These are phyloP conservation scores for Acrossocheilus wenchowensis DNA, from an alignment of 2,797 vertebrate species.

Conservation along the genomic window DNA sequence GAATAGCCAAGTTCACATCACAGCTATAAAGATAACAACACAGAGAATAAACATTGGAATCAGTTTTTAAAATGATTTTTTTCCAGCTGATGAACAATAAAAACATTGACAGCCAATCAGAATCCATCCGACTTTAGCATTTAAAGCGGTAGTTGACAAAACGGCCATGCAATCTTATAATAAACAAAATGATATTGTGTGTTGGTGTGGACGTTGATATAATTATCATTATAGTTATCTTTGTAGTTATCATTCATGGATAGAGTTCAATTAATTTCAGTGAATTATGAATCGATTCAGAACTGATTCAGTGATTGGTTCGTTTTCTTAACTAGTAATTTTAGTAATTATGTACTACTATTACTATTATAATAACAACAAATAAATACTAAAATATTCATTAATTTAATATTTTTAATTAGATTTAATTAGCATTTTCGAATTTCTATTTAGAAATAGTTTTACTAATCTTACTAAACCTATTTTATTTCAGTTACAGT, in stretches of 20 bases:
- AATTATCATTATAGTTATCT: background rate
- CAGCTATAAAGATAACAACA: background rate
- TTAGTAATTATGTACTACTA: background rate
- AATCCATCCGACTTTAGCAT: background rate
- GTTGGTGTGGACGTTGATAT: background rate
- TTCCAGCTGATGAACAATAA: background rate
- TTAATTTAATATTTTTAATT: background rate
- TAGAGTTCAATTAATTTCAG: background rate
- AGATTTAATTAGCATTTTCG: background rate
- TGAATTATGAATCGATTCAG: background rate
- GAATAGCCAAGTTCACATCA: background rate
- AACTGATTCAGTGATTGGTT: background rate
- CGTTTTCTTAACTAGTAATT: background rate
- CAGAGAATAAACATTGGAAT: background rate
- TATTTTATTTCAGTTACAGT: background rate
- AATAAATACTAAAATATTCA: background rate
- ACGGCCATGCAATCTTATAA: background rate
- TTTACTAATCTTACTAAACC: background rate
- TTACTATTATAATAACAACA: background rate
- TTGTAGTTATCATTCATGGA: background rate
- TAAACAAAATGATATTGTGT: background rate
- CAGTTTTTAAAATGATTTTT: background rate
- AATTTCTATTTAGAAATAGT: no score
- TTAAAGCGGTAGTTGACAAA: background rate
- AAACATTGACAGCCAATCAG: background rate